Percentiles rank a stretch among this genome's conserved stretches.
Conservation (phyloP, 37 sponge, comb jelly and placozoan genomes). For the Chondrilla cf. caribensis region DNA sequence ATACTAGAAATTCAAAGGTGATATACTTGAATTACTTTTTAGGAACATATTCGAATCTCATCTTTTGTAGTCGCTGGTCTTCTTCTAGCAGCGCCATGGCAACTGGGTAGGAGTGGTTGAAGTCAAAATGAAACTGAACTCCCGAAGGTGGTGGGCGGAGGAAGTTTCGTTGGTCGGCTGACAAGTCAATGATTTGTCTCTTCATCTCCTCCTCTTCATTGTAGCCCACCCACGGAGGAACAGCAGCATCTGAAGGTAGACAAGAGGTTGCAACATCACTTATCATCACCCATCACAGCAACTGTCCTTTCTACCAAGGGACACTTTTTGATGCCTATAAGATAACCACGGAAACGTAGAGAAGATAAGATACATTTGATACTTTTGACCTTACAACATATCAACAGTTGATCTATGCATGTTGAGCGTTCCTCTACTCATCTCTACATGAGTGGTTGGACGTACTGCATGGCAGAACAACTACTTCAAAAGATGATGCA, state of each 20-base stretch:
- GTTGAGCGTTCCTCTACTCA: too few species aligned
- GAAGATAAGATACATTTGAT: too few species aligned
- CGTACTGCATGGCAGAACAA: too few species aligned
- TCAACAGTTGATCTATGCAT: too few species aligned
- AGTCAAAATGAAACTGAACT: conserved; percentile 86
- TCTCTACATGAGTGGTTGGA: too few species aligned
- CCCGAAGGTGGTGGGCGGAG: conserved; percentile 93
- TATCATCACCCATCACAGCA: not conserved
- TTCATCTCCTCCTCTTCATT: conserved; percentile 98
- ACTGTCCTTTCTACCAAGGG: too few species aligned
- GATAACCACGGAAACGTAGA: too few species aligned
- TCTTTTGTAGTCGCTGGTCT: conserved; percentile 76
- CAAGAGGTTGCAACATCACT: too few species aligned
- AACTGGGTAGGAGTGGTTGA: conserved; percentile 69
- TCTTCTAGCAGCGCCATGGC: conserved; percentile 86
- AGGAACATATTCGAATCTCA: conserved; percentile 94
- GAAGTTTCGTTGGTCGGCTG: conserved; percentile 90
- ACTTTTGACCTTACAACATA: too few species aligned
- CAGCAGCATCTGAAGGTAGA: conserved; percentile 52
- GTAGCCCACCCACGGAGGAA: conserved; percentile 98
- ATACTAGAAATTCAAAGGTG: too few species aligned
- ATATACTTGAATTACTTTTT: conserved; percentile 74
- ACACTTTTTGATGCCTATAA: not conserved
- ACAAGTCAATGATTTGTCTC: conserved; percentile 90
- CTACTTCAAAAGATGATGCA: too few species aligned